Evolutionary conservation across 2,888 invertebrate genomes (phyloP), one percentile per base, ranked within the genome.

Genomic region (Caenorhabditis sp.): DNA sequence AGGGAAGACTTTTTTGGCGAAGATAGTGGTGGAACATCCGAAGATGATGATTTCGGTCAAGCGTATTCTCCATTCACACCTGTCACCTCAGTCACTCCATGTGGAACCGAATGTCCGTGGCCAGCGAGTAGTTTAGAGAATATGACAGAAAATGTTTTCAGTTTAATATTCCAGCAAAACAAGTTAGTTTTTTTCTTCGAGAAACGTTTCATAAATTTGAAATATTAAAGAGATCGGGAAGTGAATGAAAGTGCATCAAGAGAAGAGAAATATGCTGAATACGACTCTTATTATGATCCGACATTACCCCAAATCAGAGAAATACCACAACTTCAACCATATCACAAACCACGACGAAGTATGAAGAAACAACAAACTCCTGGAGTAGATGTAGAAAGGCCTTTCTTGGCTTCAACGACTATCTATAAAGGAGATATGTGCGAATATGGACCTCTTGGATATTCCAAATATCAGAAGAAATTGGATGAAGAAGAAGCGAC

Each of bases 261-360:
- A 23, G 50, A 62, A 24, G 50, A 58, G n/a, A 37, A 51, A 23
- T 27, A 50, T 49, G 24, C 27, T 26, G 51, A 37, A 26, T 55
- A 54, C 50, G 67, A 66, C 19, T 50, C 58, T 51, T 61, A 59
- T 58, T 71, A 66, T 58, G 62, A 71, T 66, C 71, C 71, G 12
- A 58, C 51, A 5, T 27, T 59, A 19, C n/a, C 19, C 1, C 26
- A 17, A 23, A 23, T 37, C 12, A 14, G 37, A 19, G 43, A 21
- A 43, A 14, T 10, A 10, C 59, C 59, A 43, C 17, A 36, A 59
- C 27, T 43, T 49, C 26, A 23, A 24, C n/a, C 36, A 14, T 59
- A 59, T 49, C 59, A 59, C 23, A 43, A 37, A 12, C 8, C 23
- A n/a, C 10, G 50, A 60, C n/a, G 50, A 4, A 19, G 3, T 23